A percentile compares a stretch with the other conserved stretches of the same genome.
phyloP scores from a whole-genome alignment of 2,888 invertebrate species.

The Xanthorhoe spadicearia region DNA sequence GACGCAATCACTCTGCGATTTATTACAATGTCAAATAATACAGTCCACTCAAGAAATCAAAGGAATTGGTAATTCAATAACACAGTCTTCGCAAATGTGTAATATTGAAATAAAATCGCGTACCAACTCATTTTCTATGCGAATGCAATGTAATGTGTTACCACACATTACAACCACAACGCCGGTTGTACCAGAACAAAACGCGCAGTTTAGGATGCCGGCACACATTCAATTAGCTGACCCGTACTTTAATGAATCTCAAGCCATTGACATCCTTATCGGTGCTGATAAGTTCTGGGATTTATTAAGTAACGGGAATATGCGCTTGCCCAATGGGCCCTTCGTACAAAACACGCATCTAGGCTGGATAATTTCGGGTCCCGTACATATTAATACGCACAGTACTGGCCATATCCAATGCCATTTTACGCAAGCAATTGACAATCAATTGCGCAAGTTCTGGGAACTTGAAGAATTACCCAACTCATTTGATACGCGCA shows the following conservation, averaged over 20 bases:
- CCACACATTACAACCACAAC: background rate
- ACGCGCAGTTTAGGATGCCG: background rate
- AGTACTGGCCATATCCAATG: too few species aligned
- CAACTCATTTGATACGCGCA: too few species aligned
- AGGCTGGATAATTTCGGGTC: too few species aligned
- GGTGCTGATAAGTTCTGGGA: background rate
- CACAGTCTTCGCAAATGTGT: background rate
- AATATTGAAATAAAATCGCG: background rate
- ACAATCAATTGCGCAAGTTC: too few species aligned
- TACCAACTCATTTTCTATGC: background rate
- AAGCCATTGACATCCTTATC: background rate
- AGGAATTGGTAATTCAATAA: background rate
- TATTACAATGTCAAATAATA: background rate
- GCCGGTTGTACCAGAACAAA: background rate
- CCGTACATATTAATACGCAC: too few species aligned
- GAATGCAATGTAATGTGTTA: background rate
- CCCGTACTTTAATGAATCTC: background rate
- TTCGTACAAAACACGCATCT: background rate
- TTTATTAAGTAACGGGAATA: background rate
- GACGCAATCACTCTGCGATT: background rate
- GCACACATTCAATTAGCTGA: background rate
- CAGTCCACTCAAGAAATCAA: background rate
- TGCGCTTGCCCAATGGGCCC: background rate
- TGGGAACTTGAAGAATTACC: too few species aligned
- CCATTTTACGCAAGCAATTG: too few species aligned